These are phyloP conservation scores for Crenichthys baileyi DNA, from an alignment of 2,797 vertebrate species.

Conservation along the genomic window DNA sequence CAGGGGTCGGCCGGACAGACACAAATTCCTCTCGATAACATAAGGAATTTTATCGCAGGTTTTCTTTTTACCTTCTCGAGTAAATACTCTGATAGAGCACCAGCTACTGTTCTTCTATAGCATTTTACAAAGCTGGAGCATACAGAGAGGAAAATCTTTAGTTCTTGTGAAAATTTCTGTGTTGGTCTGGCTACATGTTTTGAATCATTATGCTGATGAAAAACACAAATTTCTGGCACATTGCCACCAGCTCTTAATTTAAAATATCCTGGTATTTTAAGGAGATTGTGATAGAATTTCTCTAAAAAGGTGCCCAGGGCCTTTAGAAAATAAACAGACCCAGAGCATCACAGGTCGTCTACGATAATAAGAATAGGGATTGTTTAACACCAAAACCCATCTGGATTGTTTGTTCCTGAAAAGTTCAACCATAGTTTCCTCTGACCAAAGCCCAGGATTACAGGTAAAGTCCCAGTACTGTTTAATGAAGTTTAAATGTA, in stretches of 20 bases:
- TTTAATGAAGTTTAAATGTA: not conserved
- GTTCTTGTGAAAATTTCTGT: too few species aligned
- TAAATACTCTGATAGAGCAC: not conserved
- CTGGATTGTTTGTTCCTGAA: not conserved
- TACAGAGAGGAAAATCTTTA: too few species aligned
- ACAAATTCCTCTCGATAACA: conserved; percentile 16
- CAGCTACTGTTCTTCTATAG: too few species aligned
- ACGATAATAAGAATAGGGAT: not conserved
- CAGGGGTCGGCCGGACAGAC: conserved; percentile 18
- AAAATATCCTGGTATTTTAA: not conserved
- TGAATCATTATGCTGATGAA: not conserved
- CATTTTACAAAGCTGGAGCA: too few species aligned
- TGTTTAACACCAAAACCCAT: not conserved
- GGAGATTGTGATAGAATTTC: not conserved
- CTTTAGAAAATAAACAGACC: not conserved
- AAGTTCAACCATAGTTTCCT: not conserved
- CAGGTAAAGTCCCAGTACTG: not conserved
- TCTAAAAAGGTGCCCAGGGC: not conserved
- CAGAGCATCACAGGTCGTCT: not conserved
- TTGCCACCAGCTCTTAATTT: not conserved
- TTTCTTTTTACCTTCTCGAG: not conserved
- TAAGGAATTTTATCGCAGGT: conserved; percentile 9
- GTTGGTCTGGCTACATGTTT: not conserved
- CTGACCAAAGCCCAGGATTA: too few species aligned
- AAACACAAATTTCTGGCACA: not conserved